Conservation (phyloP, 2,113 vertebrate genomes). For the Dasypus novemcinctus region DNA sequence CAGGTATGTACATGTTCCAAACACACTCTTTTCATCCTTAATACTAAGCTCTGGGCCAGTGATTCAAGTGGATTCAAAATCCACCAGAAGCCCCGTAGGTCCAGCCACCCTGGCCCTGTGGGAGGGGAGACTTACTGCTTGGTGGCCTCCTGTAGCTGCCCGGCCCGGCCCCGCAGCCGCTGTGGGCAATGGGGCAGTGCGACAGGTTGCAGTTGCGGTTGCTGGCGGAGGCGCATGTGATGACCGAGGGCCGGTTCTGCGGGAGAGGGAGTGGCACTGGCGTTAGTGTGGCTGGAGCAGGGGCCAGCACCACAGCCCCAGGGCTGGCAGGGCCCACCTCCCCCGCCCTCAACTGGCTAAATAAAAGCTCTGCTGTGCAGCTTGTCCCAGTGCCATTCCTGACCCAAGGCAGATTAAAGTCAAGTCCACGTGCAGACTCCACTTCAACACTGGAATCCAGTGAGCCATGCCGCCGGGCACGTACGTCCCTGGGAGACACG, state of each 20-base stretch:
- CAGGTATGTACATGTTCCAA: not conserved
- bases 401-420: not conserved
- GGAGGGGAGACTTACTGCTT: slow-evolving; percentile 87
- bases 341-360: not conserved
- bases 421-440: not conserved
- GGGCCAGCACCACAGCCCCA: not conserved
- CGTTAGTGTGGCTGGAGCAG: not conserved
- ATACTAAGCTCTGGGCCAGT: not conserved
- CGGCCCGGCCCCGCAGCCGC: slow-evolving; percentile 86
- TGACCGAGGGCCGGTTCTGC: slow-evolving; percentile 98
- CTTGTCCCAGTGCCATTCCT: not conserved
- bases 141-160: slow-evolving; percentile 90
- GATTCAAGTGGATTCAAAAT: not conserved
- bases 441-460: too few species aligned
- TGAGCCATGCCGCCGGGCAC: accelerated
- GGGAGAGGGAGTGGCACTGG: not conserved
- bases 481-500: not conserved
- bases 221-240: slow-evolving; percentile 95
- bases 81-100: not conserved
- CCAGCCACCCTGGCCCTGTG: not conserved
- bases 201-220: slow-evolving; percentile 98
- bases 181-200: slow-evolving; percentile 94
- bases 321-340: not conserved
- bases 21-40: not conserved
- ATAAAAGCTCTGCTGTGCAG: not conserved